Conservation (phyloP, 2,888 invertebrate genomes). For the Acholoe squamosa region DNA sequence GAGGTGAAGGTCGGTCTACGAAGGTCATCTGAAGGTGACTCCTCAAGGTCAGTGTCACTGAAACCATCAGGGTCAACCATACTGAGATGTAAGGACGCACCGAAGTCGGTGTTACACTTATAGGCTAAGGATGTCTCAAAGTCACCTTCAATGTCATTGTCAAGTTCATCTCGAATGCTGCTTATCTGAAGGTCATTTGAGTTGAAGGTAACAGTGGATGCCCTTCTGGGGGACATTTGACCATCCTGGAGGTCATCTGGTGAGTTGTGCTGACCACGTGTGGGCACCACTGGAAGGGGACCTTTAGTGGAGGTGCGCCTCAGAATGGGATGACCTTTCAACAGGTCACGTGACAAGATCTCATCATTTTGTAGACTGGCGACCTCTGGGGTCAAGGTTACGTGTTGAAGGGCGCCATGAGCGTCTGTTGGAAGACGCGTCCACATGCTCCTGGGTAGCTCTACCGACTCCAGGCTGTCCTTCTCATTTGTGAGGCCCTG, state of each 20-base stretch:
- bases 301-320: not conserved
- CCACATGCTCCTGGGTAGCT: not conserved
- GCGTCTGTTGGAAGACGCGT: not conserved
- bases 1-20: slow-evolving; percentile 11
- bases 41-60: not conserved
- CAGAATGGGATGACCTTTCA: not conserved
- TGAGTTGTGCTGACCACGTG: not conserved
- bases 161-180: not conserved
- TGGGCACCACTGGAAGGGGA: not conserved
- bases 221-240: not conserved
- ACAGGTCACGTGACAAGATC: too few species aligned
- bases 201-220: not conserved
- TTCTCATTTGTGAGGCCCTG: not conserved
- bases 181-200: not conserved
- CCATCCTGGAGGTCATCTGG: not conserved
- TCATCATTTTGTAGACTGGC: too few species aligned
- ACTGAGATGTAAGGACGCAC: slow-evolving; percentile 6
- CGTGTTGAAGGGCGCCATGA: not conserved
- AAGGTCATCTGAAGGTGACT: not conserved
- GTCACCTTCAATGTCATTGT: not conserved
- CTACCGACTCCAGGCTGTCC: not conserved
- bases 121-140: not conserved
- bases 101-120: not conserved
- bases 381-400: slow-evolving; percentile 39
- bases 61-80: not conserved